phyloP scores from a whole-genome alignment of 2,797 vertebrate species.

The Paguma larvata region DNA sequence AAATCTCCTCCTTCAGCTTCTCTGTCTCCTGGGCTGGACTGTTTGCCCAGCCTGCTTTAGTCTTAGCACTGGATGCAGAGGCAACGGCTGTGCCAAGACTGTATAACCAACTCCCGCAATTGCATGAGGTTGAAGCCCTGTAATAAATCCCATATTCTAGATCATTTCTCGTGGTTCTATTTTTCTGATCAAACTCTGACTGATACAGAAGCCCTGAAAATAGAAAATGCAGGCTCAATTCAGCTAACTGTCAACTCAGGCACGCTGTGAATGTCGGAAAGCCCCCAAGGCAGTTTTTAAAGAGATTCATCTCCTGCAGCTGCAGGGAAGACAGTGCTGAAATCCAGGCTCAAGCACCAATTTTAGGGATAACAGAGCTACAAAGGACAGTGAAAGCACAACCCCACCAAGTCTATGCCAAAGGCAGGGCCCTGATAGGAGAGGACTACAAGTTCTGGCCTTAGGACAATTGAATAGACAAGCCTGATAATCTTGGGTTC shows the following conservation, averaged over 20 bases:
- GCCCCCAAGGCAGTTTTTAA: neutral
- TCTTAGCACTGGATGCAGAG: neutral
- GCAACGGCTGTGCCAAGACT: neutral
- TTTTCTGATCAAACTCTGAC: constrained; percentile 39
- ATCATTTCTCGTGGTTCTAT: constrained; percentile 19
- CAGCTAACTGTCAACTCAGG: neutral
- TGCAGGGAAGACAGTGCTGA: neutral
- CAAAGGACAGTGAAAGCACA: neutral
- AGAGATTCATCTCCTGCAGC: constrained; percentile 14
- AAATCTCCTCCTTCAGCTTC: neutral
- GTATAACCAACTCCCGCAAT: neutral
- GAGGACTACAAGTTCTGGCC: neutral
- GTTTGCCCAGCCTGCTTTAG: neutral
- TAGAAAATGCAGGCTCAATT: neutral
- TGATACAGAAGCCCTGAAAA: constrained; percentile 29
- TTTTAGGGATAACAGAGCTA: neutral
- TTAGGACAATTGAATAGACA: neutral
- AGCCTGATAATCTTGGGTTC: neutral
- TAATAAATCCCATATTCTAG: neutral
- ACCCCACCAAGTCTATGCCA: neutral
- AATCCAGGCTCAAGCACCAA: neutral
- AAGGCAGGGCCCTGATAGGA: neutral
- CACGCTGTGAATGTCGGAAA: neutral
- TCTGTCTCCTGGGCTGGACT: neutral
- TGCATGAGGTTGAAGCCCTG: neutral